Base-by-base conservation (phyloP, 1,140 invertebrate genomes). In the Cotesia glomerata region DNA sequence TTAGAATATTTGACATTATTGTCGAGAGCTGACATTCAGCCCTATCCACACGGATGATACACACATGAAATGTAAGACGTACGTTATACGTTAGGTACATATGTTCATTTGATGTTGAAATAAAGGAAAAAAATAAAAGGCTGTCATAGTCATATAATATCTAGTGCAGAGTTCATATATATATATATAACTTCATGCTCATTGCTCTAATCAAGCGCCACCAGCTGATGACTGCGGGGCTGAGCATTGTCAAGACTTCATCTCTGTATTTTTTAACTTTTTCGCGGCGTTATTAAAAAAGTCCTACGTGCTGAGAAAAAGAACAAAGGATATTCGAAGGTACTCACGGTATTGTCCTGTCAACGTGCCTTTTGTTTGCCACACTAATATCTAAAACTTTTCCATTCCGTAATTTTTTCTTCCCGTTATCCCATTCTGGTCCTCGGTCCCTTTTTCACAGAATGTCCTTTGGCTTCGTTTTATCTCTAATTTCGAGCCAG, bases 281-380 rank as follows among this genome's bases (percentile, higher is more conserved):
- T 62, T 34, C 35, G 35, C n/a, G 5, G 39, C 26, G 65, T 67
- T 67, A 67, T 67, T 67, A 67, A 67, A 61, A 67, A 67, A 67
- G 65, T 67, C 65, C 65, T 62, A 62, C 35, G 56, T 58, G 14
- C 3, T 16, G 49, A 67, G 39, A 51, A 52, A 54, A 39, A 64
- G 65, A 67, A 67, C 65, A 67, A 67, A 67, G 65, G 65, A 67
- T 67, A 67, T 67, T 67, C 13, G 54, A 69, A 54, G 34, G 52
- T 59, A 14, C 54, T 45, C 49, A 11, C 11, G 26, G 16, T 18
- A 69, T 69, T 69, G 67, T 69, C 56, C 67, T 61, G 56, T 69
- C 52, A 69, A 51, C 67, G 39, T 69, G 32, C 34, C 35, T 54
- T 69, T 69, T 69, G 54, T 69, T 69, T 11, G 7, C 14, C 49